Evolutionary conservation across 2,888 invertebrate species (phyloP), one percentile per base, ranked within the genome.

Genomic region (Microctonus hyperodae): DNA sequence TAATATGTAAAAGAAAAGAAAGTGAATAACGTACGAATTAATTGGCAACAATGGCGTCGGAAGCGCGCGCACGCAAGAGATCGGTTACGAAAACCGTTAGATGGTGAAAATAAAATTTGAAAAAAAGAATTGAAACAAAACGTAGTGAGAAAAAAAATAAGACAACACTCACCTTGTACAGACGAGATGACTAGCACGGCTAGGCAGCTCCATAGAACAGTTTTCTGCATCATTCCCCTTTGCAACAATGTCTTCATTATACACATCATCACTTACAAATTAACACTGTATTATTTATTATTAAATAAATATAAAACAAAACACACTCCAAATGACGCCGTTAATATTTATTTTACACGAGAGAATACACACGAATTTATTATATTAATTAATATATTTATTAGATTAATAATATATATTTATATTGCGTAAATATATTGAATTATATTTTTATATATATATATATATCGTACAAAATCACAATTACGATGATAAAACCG

Each of bases 91-190:
- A 5, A 28, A 28, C n/a, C n/a, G n/a, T n/a, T n/a, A n/a, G n/a
- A n/a, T n/a, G n/a, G n/a, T n/a, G n/a, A n/a, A n/a, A n/a, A n/a
- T n/a, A n/a, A n/a, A n/a, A n/a, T n/a, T n/a, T n/a, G n/a, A n/a
- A 28, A 28, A 28, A 28, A 28, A 28, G 7, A 28, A 28, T 5
- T 7, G 7, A 28, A 28, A 28, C 28, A 28, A n/a, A 33, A n/a
- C 1, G 48, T 48, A 20, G 60, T 28, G 20, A 28, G 16, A 48
- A 48, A 22, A 53, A 40, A 48, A 31, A 53, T 51, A 20, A 40
- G 13, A 51, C 7, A 48, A 20, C 70, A 75, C 72, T 65, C 70
- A 81, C 81, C 81, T 81, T 80, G 75, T 72, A 76, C 74, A 64
- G 76, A 73, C 73, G 79, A 69, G 63, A 72, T 73, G 73, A 77